Base-by-base conservation (phyloP, 2,888 invertebrate species). In the Perizoma affinitatum region DNA sequence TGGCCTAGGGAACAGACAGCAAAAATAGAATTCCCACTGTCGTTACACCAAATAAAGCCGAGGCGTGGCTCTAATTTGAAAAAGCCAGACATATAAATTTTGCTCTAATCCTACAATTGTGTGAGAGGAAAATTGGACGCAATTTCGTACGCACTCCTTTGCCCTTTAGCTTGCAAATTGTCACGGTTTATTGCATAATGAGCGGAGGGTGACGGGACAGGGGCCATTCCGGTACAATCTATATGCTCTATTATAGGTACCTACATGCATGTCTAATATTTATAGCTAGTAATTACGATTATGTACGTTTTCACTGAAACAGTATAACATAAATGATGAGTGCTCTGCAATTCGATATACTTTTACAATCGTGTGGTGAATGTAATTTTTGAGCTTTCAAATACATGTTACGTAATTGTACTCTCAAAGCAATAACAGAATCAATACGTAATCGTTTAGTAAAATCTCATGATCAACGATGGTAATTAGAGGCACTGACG, bases 31-130 rank as follows among this genome's bases (percentile, higher is more conserved):
- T 77, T 74, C 70, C 76, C 79, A 78, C 59, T 69, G 73, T 78
- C 81, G 82, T 82, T 83, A 84, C 82, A 80, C 80, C 75, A 78
- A 76, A 84, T 84, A 83, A 87, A 86, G 78, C 81, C 76, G 78
- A 68, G 65, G 75, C 79, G 79, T 78, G 76, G 74, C 75, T 84
- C 84, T 90, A 88, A 90, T 89, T 90, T 84, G 88, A 88, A 90
- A 90, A 88, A 88, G 87, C 88, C 89, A 90, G 90, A 90, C 90
- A 73, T 83, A 90, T 91, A 90, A 91, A 90, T 91, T 90, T 82
- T 67, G 72, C 78, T 79, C 80, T 90, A 90, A 90, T 88, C 90
- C 90, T 79, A 76, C 87, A 82, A 87, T 85, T 86, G 88, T 88
- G 84, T 81, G 84, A 77, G 84, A 83, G 86, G 82, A 80, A 87